Evolutionary conservation across 2,113 vertebrate species (phyloP), one percentile per base, ranked within the genome.

Genomic region (Brienomyrus brachyistius): DNA sequence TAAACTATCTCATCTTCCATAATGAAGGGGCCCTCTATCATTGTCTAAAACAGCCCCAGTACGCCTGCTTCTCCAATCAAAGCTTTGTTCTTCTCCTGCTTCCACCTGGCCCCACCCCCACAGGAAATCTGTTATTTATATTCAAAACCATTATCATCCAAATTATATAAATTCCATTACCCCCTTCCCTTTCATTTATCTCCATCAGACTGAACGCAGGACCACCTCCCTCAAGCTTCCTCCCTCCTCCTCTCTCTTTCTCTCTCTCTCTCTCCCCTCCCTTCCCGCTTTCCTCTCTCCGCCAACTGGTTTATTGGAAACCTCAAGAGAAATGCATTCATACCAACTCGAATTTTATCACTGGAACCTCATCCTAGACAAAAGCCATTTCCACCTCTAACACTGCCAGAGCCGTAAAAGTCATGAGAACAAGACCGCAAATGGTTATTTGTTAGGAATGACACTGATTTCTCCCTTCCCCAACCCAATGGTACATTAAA

Each of bases 131-230:
- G 80, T 52, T 88, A 88, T 88, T 90, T 90, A 86, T 90, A 90
- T 66, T 54, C 52, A 84, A 88, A 88, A 83, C 40, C 23, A 86
- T 77, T 27, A 74, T 56, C 83, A 91, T 89, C 85, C 27, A 48
- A 52, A 89, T 87, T 48, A 59, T 82, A 89, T 19, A 87, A 89
- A 86, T 83, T 84, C 88, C 62, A 91, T 89, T 87, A 90, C 56
- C 48, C 77, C 47, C 17, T 43, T 43, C 87, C 47, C n/a, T 43
- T 43, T 85, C 74, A 90, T 90, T 90, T 52, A 85, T 51, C 80
- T 88, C 62, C 15, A 90, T 59, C 86, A 83, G 86, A 90, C 48
- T 70, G 43, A 27, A 86, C 3, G 51, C 35, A 89, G 77, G 77
- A 51, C 21, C 31, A 23, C 52, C 31, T 59, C 89, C 54, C 66